A percentile compares a stretch with the other conserved stretches of the same genome.
These are phyloP conservation scores for Dryobotodes eremita DNA, from an alignment of 2,888 invertebrate species.

Conservation along the genomic window DNA sequence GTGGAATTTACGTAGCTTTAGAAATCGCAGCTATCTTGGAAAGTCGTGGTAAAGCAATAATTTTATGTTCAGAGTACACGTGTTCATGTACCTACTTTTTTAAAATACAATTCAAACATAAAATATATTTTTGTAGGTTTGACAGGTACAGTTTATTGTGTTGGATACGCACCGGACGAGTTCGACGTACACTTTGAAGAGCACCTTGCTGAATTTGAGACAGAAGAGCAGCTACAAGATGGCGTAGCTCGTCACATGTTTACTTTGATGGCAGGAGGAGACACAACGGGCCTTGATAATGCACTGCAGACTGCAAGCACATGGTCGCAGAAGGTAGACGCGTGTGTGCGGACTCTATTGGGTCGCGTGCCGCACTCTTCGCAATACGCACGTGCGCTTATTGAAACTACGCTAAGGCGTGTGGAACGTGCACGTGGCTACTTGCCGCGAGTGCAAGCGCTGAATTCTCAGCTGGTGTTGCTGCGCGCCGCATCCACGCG, in stretches of 20 bases:
- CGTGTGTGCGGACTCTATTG: conserved; percentile 71
- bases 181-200: conserved; percentile 68
- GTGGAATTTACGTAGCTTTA: conserved; percentile 76
- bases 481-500: conserved; percentile 60
- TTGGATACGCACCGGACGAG: conserved; percentile 77
- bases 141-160: conserved; percentile 78
- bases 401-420: conserved; percentile 71
- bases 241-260: conserved; percentile 77
- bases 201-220: conserved; percentile 66
- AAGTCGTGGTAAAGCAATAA: conserved; percentile 70
- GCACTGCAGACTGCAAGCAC: conserved; percentile 48
- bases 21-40: conserved; percentile 80
- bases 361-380: conserved; percentile 77
- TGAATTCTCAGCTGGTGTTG: conserved; percentile 73
- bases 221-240: conserved; percentile 73
- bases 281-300: conserved; percentile 52
- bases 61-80: not conserved
- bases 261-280: conserved; percentile 68
- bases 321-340: conserved; percentile 71
- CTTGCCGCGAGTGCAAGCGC: conserved; percentile 43
- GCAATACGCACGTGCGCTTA: conserved; percentile 75
- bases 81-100: too few relatives aligned
- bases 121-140: conserved; percentile 66
- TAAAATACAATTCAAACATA: not conserved
- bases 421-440: conserved; percentile 64